Conservation (phyloP, 2,888 invertebrate species). For the Cancer borealis region DNA sequence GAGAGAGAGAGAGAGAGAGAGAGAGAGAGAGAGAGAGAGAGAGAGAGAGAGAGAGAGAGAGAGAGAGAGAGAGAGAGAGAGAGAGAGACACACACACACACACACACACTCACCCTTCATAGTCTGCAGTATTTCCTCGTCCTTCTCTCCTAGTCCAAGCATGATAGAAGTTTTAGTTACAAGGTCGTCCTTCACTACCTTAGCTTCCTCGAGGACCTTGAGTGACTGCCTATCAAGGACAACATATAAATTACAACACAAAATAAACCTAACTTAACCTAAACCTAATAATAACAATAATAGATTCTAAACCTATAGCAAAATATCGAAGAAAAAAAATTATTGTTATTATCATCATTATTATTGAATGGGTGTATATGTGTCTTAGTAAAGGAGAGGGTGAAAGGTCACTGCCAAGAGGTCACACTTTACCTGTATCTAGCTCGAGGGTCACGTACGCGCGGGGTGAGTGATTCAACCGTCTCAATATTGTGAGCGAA, state of each 20-base stretch:
- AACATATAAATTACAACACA: not conserved
- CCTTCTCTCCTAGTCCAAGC: constrained; percentile 96
- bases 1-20: too few relatives aligned
- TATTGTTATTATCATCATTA: too few relatives aligned
- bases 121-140: constrained; percentile 91
- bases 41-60: too few relatives aligned
- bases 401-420: not conserved
- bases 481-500: constrained; percentile 99
- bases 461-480: constrained; percentile 92
- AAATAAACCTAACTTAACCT: too few relatives aligned
- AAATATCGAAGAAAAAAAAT: not conserved
- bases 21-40: too few relatives aligned
- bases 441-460: constrained; percentile 95
- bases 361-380: too few relatives aligned
- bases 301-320: not conserved
- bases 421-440: constrained; percentile 85
- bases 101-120: constrained; percentile 84
- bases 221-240: constrained; percentile 87
- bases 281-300: too few relatives aligned
- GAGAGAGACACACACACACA: too few relatives aligned
- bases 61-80: too few relatives aligned
- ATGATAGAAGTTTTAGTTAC: constrained; percentile 99
- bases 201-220: constrained; percentile 89
- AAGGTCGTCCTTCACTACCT: constrained; percentile 87
- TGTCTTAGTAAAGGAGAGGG: too few relatives aligned